Base-by-base conservation (phyloP, 2,797 vertebrate genomes). In the Platalea minor region DNA sequence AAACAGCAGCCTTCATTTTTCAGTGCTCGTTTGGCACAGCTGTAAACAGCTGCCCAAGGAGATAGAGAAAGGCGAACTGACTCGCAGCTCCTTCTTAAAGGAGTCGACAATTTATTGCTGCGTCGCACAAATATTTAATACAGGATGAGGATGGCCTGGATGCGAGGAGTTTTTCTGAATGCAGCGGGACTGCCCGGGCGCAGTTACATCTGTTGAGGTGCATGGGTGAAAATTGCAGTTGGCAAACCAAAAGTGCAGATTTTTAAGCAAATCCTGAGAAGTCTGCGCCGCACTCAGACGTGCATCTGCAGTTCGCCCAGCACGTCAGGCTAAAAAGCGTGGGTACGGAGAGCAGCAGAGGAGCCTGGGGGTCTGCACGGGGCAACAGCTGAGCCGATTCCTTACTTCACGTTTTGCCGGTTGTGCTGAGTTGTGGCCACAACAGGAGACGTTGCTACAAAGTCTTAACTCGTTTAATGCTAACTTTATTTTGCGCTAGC, bases 381-480 rank as follows among this genome's bases (percentile, higher is more conserved):
- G 26, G 35, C 1, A 1, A 0, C 29, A 28, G 63, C 54, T 0
- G 4, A 16, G 54, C 1, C 6, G 6, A 1, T 35, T 51, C 68
- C 33, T 19, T 6, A 3, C 41, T 46, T 37, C 33, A 0, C 20
- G 35, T 12, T 17, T 24, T 29, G 11, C 7, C 5, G 17, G 7
- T 23, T 57, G 45, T 18, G 56, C 70, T 3, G 89, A 57, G 56
- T 8, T 39, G 15, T 14, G 61, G 61, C 54, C 54, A 6, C 50
- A 9, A 4, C 23, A 26, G 28, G 23, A 56, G 77, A 7, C 1
- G 0, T 5, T 4, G 26, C 24, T 31, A 5, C 15, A 5, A 24
- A 61, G 31, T 3, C 15, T 10, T 10, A 1, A 0, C 60, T 68
- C 0, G 0, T 50, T 67, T 9, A 5, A 0, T 4, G 33, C 37